Base-by-base conservation (phyloP, 2,797 vertebrate genomes). In the Malurus leucopterus region DNA sequence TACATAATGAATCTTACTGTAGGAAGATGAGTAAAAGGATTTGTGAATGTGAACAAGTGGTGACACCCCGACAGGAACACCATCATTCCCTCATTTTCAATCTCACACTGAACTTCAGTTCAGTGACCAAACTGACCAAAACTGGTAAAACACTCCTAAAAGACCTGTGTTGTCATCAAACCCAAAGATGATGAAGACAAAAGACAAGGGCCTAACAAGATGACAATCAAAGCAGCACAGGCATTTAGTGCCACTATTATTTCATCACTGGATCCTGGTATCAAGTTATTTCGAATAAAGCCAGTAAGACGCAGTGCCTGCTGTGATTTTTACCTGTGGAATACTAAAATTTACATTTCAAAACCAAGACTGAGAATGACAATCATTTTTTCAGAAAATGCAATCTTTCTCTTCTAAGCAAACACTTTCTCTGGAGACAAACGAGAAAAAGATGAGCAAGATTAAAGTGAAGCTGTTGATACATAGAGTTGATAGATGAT, bases 311-410 rank as follows among this genome's bases (percentile, higher is more conserved):
- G 38, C 26, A 73, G 30, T 27, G 43, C 43, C 49, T 90, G 68
- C 44, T 78, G 53, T 78, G 70, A 73, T 76, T 88, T 93, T 89
- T 51, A 91, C 63, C 76, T 30, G 23, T 11, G 24, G 63, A 92
- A 89, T 46, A 82, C 19, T 76, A 73, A 88, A 83, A 89, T 82
- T 76, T 79, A 79, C 68, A 86, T 91, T 91, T 91, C 67, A 84
- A 89, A 95, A 88, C 34, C n/a, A 71, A 65, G 71, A 61, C 4
- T 20, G 27, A 80, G 29, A 85, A 54, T 15, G 27, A 58, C n/a
- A 77, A 61, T 54, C 0, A 63, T 84, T 67, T 90, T 89, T 89
- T 85, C 54, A 86, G 23, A 73, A 88, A 91, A 91, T 11, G 59
- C 24, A 68, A 78, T 70, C 53, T 38, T 79, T 61, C 38, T 67